Base-by-base conservation (phyloP, 2,113 vertebrate species). In the Morone chrysops region DNA sequence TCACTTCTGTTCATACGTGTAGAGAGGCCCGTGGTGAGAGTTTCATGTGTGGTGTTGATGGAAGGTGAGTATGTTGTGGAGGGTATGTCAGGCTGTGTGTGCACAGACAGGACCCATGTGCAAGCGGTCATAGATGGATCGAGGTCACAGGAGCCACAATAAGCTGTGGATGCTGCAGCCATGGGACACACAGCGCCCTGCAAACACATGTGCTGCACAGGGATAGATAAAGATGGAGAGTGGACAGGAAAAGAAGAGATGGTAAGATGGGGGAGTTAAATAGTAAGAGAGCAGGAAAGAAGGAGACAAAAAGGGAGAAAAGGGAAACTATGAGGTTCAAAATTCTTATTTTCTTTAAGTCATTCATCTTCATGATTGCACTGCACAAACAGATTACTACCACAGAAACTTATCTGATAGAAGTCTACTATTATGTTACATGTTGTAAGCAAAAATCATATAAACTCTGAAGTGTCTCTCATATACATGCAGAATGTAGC, bases 71-170 rank as follows among this genome's bases (percentile, higher is more conserved):
- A 13, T 31, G 79, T 73, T 11, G 70, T 6, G 36, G 69, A 12
- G 40, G 43, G 36, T 53, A 84, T 20, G 25, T 63, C 7, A 62
- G 48, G 12, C 48, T 79, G 9, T 17, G 53, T 50, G 56, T 78
- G 65, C 16, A 43, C 59, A 67, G 86, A 91, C 87, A 50, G 65
- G 4, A 95, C 81, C 94, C 96, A 95, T 0, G 94, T 94, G 89
- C 97, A 98, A 69, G 94, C 70, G 3, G 89, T 93, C 53, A 78
- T 85, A 25, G 92, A 92, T 12, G 93, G 87, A 90, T 97, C 92
- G 89, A 98, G 96, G 92, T 96, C 94, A 92, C 97, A 98, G 75
- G 84, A 90, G 20, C 97, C 96, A 70, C 97, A 99, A 68, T 94
- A 93, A 11, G 96, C 95, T 31, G 92, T 93, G 48, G 90, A 86